phyloP scores from a whole-genome alignment of 2,113 vertebrate genomes.

The Podarcis muralis region DNA sequence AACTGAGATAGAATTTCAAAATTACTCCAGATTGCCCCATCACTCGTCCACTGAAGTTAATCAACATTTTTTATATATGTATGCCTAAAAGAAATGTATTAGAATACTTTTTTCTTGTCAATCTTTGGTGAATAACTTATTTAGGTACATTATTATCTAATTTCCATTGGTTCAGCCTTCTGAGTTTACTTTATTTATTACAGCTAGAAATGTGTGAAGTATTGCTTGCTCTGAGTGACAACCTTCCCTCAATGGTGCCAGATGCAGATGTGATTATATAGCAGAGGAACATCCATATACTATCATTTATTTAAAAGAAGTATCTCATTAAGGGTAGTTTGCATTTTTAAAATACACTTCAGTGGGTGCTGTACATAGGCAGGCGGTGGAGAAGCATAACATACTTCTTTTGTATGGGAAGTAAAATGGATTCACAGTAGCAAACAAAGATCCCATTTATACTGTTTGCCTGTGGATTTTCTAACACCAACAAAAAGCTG shows the following conservation, averaged over 20 bases:
- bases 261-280: not conserved
- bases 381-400: not conserved
- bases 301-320: constrained; percentile 8
- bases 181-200: constrained; percentile 14
- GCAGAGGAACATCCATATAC: not conserved
- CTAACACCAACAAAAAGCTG: not conserved
- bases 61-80: not conserved
- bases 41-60: not conserved
- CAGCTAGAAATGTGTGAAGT: constrained; percentile 5
- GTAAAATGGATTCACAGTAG: not conserved
- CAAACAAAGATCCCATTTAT: not conserved
- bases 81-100: not conserved
- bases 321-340: not conserved
- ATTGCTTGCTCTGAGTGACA: constrained; percentile 15
- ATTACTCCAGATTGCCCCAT: not conserved
- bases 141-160: not conserved
- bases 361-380: not conserved
- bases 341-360: constrained; percentile 14
- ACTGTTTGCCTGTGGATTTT: constrained; percentile 15
- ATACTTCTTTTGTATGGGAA: constrained; percentile 20
- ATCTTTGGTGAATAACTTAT: not conserved
- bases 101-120: constrained; percentile 3
- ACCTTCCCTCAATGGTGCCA: not conserved
- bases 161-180: not conserved
- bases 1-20: not conserved